These are phyloP conservation scores for Pristis pectinata DNA, from an alignment of 2,797 vertebrate species.

Conservation along the genomic window DNA sequence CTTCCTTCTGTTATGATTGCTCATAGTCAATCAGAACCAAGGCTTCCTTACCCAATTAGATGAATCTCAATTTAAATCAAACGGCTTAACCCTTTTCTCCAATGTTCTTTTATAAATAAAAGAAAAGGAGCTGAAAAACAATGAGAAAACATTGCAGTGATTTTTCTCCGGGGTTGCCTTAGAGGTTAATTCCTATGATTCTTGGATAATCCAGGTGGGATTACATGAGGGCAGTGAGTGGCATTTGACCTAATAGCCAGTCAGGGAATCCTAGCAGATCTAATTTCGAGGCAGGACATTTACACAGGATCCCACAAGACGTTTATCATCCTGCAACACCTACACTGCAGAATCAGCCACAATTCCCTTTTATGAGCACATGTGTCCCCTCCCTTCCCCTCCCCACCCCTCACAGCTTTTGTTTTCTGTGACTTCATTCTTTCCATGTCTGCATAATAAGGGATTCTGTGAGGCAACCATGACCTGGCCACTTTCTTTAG, in stretches of 20 bases:
- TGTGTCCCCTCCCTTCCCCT: too few species aligned
- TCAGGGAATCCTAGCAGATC: not conserved
- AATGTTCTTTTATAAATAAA: not conserved
- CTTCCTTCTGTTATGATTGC: not conserved
- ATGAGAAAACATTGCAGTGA: not conserved
- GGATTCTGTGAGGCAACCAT: not conserved
- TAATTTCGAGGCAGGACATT: not conserved
- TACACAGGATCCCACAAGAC: not conserved
- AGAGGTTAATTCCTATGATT: not conserved
- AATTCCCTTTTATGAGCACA: not conserved
- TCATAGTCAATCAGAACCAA: too few species aligned
- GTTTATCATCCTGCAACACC: not conserved
- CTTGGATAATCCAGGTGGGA: not conserved
- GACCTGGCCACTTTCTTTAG: not conserved
- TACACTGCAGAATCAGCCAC: not conserved
- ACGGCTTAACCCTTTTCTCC: not conserved
- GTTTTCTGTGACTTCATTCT: not conserved
- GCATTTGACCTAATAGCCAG: too few species aligned
- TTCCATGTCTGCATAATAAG: not conserved
- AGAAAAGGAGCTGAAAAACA: not conserved
- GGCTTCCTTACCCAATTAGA: too few species aligned
- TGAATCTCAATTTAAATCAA: not conserved
- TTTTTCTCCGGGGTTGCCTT: not conserved
- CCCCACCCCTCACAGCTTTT: not conserved
- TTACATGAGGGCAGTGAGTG: not conserved